Base-by-base conservation (phyloP, 1,140 invertebrate genomes). In the Lethocerus indicus region DNA sequence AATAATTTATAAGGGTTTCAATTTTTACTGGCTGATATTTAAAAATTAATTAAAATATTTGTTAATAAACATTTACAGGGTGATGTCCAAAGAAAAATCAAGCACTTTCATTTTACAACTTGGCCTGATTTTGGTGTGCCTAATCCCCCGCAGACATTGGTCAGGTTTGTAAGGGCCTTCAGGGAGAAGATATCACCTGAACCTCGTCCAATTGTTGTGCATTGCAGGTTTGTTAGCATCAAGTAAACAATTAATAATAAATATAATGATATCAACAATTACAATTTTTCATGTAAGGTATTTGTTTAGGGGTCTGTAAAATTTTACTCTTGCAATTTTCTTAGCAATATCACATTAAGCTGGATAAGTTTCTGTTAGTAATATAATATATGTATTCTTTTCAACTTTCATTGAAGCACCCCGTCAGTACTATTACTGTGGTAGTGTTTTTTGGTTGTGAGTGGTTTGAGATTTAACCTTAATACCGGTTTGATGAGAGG, bases 81-180 rank as follows among this genome's bases (percentile, higher is more conserved):
- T 55, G 84, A 89, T 54, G 76, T 79, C 54, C 84, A 86, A 63
- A 71, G 89, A 54, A 78, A 88, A 1, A 76, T 95, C 41, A 73
- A 81, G 51, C 92, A 96, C 64, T 90, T 95, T 68, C 92, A 96
- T 63, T 96, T 95, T 63, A 93, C 86, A 45, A 94, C 91, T 14
- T 95, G 91, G 92, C 91, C 92, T 1, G 92, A 96, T 70, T 96
- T 96, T 67, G 92, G 91, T 28, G 90, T 94, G 28, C 87, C 87
- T 14, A 89, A 88, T 66, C 91, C 91, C 35, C 87, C 89, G 12
- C 87, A 89, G 59, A 86, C 87, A 3, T 68, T 94, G 23, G 84
- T 88, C 3, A 71, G 86, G 47, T 95, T 96, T 64, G 88, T 93
- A 24, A 68, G 89, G 52, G 82, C 89, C 5, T 95, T 95, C 67